Percentiles rank a stretch among this genome's conserved stretches.
Evolutionary conservation across 2,888 invertebrate species (phyloP).

Genomic region (Hydraecia micacea): DNA sequence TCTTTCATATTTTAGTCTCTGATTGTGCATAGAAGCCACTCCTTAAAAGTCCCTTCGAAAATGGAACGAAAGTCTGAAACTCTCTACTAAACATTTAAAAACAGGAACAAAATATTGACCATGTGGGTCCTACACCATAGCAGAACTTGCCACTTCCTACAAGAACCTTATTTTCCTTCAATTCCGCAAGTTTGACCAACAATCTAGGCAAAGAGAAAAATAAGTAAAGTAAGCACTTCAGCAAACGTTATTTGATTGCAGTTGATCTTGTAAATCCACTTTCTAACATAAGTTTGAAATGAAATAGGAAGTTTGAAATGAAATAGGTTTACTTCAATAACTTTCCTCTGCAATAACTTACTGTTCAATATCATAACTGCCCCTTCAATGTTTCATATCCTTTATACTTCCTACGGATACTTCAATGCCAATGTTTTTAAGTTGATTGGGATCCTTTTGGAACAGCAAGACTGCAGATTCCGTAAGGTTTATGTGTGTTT

Average conservation of each 20-base stretch:
- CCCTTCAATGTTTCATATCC: not conserved
- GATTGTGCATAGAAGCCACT: not conserved
- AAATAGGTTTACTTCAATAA: not conserved
- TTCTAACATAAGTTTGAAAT: conserved; percentile 4
- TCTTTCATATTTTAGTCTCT: not conserved
- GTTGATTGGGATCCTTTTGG: not conserved
- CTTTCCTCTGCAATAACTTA: not conserved
- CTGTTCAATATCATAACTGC: not conserved
- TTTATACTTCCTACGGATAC: not conserved
- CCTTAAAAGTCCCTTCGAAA: not conserved
- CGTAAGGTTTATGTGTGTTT: not conserved
- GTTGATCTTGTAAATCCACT: not conserved
- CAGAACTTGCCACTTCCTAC: not conserved
- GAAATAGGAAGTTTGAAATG: not conserved
- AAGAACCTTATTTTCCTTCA: not conserved
- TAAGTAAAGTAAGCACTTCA: not conserved
- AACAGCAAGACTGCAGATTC: not conserved
- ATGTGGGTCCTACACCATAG: not conserved
- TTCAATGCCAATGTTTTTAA: not conserved
- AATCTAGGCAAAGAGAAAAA: not conserved
- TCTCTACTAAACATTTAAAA: not conserved
- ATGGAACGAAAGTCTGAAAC: not conserved
- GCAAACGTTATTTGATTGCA: not conserved
- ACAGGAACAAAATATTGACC: not conserved
- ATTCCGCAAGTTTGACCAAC: not conserved